Conservation (phyloP, 2,797 vertebrate species). For the Sebastes ruberrimus region DNA sequence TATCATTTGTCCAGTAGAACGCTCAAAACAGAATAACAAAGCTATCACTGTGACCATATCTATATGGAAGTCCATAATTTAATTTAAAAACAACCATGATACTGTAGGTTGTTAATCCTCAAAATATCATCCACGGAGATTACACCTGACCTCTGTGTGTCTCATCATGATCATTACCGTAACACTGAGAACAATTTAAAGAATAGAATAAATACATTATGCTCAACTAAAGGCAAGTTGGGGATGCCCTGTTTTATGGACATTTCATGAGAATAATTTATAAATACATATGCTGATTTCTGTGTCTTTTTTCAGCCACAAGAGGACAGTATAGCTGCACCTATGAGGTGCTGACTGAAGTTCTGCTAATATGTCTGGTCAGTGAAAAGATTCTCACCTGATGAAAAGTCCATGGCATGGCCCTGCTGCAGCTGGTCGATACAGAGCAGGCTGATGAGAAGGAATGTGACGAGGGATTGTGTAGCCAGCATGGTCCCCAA, state of each 20-base stretch:
- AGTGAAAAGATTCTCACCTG: slow-evolving; percentile 60
- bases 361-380: neutral
- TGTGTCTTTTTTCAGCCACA: slow-evolving; percentile 29
- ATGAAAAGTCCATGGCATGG: slow-evolving; percentile 21
- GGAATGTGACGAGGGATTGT: slow-evolving; percentile 21
- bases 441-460: slow-evolving; percentile 61
- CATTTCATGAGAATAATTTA: neutral
- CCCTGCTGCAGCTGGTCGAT: slow-evolving; percentile 50
- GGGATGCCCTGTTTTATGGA: neutral
- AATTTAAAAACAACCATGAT: neutral
- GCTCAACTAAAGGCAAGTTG: neutral
- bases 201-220: neutral
- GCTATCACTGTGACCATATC: neutral
- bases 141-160: neutral
- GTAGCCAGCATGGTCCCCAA: slow-evolving; percentile 54
- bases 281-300: neutral
- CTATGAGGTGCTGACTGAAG: neutral
- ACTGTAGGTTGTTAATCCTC: neutral
- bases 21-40: neutral
- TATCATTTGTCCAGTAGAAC: neutral
- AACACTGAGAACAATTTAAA: neutral
- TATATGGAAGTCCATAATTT: neutral
- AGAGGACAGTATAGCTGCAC: slow-evolving; percentile 24
- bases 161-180: neutral
- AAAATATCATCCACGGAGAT: neutral